Percentiles rank a stretch among this genome's conserved stretches.
Evolutionary conservation across 1,140 invertebrate species (phyloP).

Genomic region (Planococcus citri): DNA sequence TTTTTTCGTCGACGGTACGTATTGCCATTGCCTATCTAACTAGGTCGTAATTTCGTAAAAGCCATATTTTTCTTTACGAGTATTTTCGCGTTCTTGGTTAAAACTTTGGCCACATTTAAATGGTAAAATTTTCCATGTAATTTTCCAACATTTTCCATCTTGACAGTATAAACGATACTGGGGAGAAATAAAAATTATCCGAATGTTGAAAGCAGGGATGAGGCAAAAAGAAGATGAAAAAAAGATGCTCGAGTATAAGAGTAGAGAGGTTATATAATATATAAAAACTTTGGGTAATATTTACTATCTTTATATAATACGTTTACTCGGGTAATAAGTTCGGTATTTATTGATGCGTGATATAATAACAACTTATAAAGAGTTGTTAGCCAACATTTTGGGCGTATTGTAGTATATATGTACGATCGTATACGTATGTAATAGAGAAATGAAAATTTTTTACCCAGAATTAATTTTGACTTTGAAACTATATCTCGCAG

Average conservation of each 20-base stretch:
- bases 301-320: background rate
- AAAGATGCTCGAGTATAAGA: background rate
- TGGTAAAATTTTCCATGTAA: background rate
- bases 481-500: too few relatives aligned
- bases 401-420: background rate
- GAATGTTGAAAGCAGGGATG: background rate
- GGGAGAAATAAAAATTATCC: too few relatives aligned
- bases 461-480: background rate
- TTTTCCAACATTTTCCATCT: background rate
- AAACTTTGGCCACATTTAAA: background rate
- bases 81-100: background rate
- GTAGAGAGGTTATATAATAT: background rate
- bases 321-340: background rate
- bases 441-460: background rate
- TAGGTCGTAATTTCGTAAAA: background rate
- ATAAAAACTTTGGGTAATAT: background rate
- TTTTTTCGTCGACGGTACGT: background rate
- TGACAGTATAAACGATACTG: too few relatives aligned
- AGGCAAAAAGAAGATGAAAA: background rate
- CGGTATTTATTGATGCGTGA: slow-evolving; percentile 7
- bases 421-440: background rate
- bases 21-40: too few relatives aligned
- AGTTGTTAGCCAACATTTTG: background rate
- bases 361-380: background rate
- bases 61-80: background rate